phyloP scores from a whole-genome alignment of 2,113 vertebrate species.

The Ardeotis arabs region DNA sequence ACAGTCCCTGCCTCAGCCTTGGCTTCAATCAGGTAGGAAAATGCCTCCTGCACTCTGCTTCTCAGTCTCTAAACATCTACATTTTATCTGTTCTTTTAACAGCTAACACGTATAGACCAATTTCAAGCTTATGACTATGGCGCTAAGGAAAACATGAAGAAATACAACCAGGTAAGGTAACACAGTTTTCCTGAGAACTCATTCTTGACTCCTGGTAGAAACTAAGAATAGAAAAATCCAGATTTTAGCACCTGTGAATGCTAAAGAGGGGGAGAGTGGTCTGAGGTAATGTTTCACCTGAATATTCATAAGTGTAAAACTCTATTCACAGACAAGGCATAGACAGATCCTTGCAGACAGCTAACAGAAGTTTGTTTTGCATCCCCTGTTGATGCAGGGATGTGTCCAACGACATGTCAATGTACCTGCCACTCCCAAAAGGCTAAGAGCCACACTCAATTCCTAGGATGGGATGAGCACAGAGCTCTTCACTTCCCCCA shows the following conservation, averaged over 20 bases:
- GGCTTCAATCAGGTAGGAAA: background rate
- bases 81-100: background rate
- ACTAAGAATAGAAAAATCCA: background rate
- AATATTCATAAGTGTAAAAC: background rate
- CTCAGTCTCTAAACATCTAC: background rate
- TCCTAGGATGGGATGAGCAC: background rate
- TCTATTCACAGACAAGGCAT: background rate
- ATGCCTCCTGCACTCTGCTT: background rate
- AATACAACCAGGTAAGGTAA: slow-evolving; percentile 53
- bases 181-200: background rate
- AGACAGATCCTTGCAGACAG: background rate
- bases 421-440: background rate
- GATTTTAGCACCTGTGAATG: background rate
- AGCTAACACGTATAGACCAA: background rate
- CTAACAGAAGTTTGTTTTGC: background rate
- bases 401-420: background rate
- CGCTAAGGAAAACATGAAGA: slow-evolving; percentile 29
- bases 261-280: background rate
- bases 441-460: background rate
- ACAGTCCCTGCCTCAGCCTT: background rate
- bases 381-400: background rate
- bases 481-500: background rate
- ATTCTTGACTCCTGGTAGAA: background rate
- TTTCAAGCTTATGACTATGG: slow-evolving; percentile 55
- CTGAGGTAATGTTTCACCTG: background rate